Percentiles rank a stretch among this genome's conserved stretches.
These are phyloP conservation scores for Meloidogyne floridensis DNA, from an alignment of 1,140 invertebrate genomes.

Conservation along the genomic window DNA sequence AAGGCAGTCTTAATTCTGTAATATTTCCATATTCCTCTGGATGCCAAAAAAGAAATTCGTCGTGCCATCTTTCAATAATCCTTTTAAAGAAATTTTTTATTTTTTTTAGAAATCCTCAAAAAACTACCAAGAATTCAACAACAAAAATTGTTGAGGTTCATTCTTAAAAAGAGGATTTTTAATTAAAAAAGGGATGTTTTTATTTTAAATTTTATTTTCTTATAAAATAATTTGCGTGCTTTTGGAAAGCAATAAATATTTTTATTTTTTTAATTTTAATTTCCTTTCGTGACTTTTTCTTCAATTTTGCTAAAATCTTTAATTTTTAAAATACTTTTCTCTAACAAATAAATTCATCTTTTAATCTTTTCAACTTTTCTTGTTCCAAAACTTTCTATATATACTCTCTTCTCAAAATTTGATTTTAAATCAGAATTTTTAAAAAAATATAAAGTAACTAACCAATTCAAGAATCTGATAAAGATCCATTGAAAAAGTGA, in stretches of 20 bases:
- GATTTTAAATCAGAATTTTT: too few species aligned
- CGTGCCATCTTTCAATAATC: constrained; percentile 60
- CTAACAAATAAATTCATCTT: background rate
- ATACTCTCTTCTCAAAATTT: background rate
- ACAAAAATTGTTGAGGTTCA: constrained; percentile 62
- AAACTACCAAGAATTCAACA: constrained; percentile 62
- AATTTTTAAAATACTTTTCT: too few species aligned
- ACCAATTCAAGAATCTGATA: constrained; percentile 64
- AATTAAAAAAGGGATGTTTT: background rate
- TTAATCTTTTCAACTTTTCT: background rate
- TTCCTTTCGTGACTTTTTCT: constrained; percentile 18
- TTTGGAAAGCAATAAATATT: background rate
- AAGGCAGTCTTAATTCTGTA: constrained; percentile 56
- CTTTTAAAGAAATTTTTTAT: background rate
- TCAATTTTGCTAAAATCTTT: too few species aligned
- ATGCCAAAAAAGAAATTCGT: constrained; percentile 64
- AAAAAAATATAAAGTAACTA: constrained; percentile 29
- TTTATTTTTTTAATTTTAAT: constrained; percentile 7
- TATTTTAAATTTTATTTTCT: too few species aligned
- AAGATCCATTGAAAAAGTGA: constrained; percentile 64
- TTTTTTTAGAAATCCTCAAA: constrained; percentile 43
- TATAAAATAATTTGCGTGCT: too few species aligned
- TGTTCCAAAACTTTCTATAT: background rate
- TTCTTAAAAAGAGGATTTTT: constrained; percentile 37
- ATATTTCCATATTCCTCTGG: constrained; percentile 62